A percentile compares a stretch with the other conserved stretches of the same genome.
Evolutionary conservation across 2,113 vertebrate species (phyloP).

Genomic region (Ploceus nigricollis): DNA sequence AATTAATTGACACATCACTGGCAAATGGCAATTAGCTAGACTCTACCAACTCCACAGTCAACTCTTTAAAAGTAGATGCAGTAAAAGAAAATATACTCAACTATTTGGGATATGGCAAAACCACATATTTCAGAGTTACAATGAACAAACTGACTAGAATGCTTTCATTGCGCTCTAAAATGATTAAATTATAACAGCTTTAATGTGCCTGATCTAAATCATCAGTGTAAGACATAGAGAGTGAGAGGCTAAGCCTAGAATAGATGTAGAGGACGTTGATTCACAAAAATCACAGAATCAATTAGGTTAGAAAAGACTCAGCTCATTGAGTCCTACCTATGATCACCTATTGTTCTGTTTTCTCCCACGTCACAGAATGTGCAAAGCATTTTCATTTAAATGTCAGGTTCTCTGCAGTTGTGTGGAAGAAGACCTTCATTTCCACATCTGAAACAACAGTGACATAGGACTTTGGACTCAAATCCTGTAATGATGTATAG

Average conservation of each 20-base stretch:
- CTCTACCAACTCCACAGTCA: not conserved
- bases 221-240: not conserved
- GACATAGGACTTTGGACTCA: not conserved
- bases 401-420: not conserved
- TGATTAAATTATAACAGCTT: not conserved
- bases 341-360: not conserved
- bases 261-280: rapidly evolving
- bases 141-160: not conserved
- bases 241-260: not conserved
- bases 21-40: not conserved
- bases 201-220: not conserved
- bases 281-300: not conserved
- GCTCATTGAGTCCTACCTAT: not conserved
- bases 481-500: not conserved
- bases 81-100: not conserved
- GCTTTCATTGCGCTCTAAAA: not conserved
- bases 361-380: not conserved
- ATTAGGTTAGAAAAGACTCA: not conserved
- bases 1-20: not conserved
- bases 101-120: not conserved
- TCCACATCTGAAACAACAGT: not conserved
- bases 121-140: rapidly evolving
- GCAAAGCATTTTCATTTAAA: not conserved
- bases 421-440: not conserved
- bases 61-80: not conserved